These are phyloP conservation scores for Calosoma granatense DNA, from an alignment of 1,140 invertebrate genomes.

Conservation along the genomic window DNA sequence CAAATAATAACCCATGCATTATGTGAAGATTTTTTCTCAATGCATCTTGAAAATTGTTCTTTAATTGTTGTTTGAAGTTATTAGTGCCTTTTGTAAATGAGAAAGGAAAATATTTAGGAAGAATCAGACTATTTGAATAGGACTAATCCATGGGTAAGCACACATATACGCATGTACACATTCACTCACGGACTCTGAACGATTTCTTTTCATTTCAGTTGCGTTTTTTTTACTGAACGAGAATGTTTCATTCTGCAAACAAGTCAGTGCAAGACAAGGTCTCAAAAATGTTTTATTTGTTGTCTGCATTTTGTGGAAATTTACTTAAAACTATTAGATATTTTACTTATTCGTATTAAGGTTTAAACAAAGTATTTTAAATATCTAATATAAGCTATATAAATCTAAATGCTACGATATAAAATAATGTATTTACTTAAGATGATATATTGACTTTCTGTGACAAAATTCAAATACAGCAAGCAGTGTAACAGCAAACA, in stretches of 20 bases:
- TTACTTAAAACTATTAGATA: no score
- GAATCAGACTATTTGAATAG: not conserved
- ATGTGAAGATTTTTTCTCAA: not conserved
- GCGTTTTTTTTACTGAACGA: not conserved
- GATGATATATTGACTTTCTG: no score
- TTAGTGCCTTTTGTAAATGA: not conserved
- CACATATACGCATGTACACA: not conserved
- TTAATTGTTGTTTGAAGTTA: conserved; percentile 1
- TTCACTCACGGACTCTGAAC: not conserved
- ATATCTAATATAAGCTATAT: no score
- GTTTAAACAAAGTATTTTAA: no score
- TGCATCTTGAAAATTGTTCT: conserved; percentile 2
- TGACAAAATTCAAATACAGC: no score
- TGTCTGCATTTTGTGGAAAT: no score
- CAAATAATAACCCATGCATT: not conserved
- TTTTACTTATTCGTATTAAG: no score
- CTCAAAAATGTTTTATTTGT: no score
- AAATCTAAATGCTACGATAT: no score
- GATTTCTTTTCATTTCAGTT: not conserved
- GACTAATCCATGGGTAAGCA: not conserved
- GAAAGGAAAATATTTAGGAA: not conserved
- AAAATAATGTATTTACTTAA: no score
- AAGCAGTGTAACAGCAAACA: no score
- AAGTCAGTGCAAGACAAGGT: no score
- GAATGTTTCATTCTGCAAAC: not conserved